These are phyloP conservation scores for Chouioia cunea DNA, from an alignment of 2,888 invertebrate genomes.

Conservation along the genomic window DNA sequence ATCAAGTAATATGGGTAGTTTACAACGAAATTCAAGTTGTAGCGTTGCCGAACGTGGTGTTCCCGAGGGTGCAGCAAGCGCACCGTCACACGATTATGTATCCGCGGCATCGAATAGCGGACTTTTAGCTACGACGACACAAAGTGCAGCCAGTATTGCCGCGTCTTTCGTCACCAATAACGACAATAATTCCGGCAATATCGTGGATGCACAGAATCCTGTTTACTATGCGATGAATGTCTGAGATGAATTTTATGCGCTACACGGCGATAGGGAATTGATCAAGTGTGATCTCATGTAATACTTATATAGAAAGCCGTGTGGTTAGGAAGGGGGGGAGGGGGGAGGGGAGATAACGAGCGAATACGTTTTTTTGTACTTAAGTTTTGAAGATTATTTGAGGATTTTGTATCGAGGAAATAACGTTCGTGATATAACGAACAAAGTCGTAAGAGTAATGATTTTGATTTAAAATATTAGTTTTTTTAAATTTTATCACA, in stretches of 20 bases:
- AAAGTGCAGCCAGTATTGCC: conserved; percentile 14
- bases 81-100: conserved; percentile 74
- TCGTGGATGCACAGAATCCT: conserved; percentile 65
- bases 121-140: conserved; percentile 60
- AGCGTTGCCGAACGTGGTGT: conserved; percentile 75
- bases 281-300: conserved; percentile 47
- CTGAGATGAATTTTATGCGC: conserved; percentile 69
- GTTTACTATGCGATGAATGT: conserved; percentile 90
- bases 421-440: too few species aligned
- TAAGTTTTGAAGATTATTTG: too few species aligned
- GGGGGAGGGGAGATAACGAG: too few species aligned
- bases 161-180: conserved; percentile 13
- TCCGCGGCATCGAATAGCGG: conserved; percentile 51
- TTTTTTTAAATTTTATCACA: too few species aligned
- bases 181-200: conserved; percentile 63
- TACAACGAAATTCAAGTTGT: conserved; percentile 47
- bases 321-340: too few species aligned
- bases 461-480: too few species aligned
- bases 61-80: conserved; percentile 82
- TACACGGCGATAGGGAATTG: conserved; percentile 43
- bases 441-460: too few species aligned
- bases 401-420: too few species aligned
- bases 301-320: background rate
- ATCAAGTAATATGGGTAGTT: conserved; percentile 22
- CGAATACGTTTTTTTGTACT: too few species aligned